Evolutionary conservation across 1,140 invertebrate species (phyloP).

Genomic region (Ceratoteleas bidentatus): DNA sequence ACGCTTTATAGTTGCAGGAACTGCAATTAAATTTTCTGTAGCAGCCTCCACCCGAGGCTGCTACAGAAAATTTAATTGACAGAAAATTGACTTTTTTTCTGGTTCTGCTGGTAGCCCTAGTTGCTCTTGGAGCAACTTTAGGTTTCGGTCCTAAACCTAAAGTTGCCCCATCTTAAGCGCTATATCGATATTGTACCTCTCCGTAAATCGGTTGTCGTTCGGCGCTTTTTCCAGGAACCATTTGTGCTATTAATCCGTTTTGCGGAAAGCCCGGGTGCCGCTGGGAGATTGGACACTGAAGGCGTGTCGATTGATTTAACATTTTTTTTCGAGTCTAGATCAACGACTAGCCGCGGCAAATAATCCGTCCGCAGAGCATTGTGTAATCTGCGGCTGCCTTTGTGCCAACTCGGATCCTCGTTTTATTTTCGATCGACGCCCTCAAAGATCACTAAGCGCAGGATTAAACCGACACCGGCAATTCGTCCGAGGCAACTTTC

Average conservation of each 20-base stretch:
- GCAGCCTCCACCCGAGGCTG: no score
- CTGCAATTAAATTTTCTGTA: no score
- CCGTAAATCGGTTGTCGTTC: slow-evolving; percentile 44
- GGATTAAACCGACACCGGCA: slow-evolving; percentile 14
- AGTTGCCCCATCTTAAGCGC: slow-evolving; percentile 12
- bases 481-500: slow-evolving; percentile 14
- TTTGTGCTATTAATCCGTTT: slow-evolving; percentile 48
- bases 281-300: slow-evolving; percentile 19
- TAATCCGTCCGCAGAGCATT: slow-evolving; percentile 17
- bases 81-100: no score
- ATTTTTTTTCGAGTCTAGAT: slow-evolving; percentile 19
- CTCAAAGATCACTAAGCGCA: neutral
- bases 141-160: no score
- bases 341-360: slow-evolving; percentile 7
- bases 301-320: slow-evolving; percentile 41
- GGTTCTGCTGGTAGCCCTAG: no score
- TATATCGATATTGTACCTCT: slow-evolving; percentile 5
- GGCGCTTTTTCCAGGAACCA: slow-evolving; percentile 36
- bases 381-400: slow-evolving; percentile 12
- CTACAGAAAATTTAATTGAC: no score
- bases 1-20: no score
- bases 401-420: neutral
- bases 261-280: slow-evolving; percentile 14
- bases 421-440: slow-evolving; percentile 1
- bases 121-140: no score